Percentiles rank a stretch among this genome's conserved stretches.
These are phyloP conservation scores for Apeltes quadracus DNA, from an alignment of 2,113 vertebrate species.

Conservation along the genomic window DNA sequence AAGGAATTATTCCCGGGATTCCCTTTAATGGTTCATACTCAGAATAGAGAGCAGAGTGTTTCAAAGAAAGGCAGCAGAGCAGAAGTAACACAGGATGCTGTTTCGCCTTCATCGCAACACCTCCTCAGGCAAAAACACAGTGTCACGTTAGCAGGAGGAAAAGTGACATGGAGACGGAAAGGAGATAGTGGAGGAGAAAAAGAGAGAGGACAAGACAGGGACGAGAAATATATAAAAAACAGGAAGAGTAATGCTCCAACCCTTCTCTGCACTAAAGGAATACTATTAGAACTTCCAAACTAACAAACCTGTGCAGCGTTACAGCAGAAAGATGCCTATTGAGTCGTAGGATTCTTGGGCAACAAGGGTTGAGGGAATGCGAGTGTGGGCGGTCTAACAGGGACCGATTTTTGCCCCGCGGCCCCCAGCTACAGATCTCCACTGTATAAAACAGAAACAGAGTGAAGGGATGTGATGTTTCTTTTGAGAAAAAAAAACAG, in stretches of 20 bases:
- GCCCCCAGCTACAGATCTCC: not conserved
- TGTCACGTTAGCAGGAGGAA: constrained; percentile 33
- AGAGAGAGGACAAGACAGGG: constrained; percentile 5
- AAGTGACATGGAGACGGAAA: constrained; percentile 20
- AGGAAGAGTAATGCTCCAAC: not conserved
- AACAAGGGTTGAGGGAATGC: not conserved
- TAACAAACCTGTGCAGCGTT: not conserved
- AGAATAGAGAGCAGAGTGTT: constrained; percentile 49
- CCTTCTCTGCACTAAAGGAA: constrained; percentile 20
- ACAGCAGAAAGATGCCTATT: not conserved
- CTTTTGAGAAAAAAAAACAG: not conserved
- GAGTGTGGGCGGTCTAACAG: not conserved
- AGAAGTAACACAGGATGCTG: constrained; percentile 60
- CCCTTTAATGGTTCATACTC: constrained; percentile 49
- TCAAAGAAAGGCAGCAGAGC: constrained; percentile 65
- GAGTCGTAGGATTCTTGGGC: not conserved
- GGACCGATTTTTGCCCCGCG: not conserved
- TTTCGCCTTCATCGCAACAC: constrained; percentile 58
- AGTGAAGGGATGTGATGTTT: not conserved
- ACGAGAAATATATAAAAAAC: constrained; percentile 10
- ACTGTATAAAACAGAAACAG: not conserved
- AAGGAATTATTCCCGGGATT: constrained; percentile 65
- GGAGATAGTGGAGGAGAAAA: constrained; percentile 22
- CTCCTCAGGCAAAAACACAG: constrained; percentile 50
- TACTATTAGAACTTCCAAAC: constrained; percentile 4